Base-by-base conservation (phyloP, 2,797 vertebrate species). In the Miichthys miiuy region DNA sequence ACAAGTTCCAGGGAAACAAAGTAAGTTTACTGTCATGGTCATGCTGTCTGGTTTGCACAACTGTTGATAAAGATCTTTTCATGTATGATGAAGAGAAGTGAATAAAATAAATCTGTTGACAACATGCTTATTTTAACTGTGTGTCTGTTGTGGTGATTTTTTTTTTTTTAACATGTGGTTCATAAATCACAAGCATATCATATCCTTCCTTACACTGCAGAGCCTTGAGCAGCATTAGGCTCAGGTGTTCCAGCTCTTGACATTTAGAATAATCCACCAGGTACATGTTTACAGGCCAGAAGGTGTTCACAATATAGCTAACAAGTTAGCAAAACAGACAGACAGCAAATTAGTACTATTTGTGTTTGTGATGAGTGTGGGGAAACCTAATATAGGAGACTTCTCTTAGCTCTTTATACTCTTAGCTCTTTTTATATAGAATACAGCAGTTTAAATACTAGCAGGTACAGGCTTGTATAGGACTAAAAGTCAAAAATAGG, bases 91-190 rank as follows among this genome's bases (percentile, higher is more conserved):
- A 71, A 44, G 38, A 38, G 21, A 18, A 13, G 16, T 63, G 11
- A 44, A n/a, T 23, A 44, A 17, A 80, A 80, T 74, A 80, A 69
- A 71, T 18, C 6, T 9, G 57, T 56, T 67, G 56, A 73, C 18
- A 21, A 48, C 6, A 25, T 30, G 34, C 34, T 38, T 38, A 9
- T 38, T 38, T 50, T 4, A 52, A 52, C 42, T 9, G 8, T 38
- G n/a, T 61, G 18, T 1, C 27, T 44, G 13, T 44, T 54, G 51
- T 54, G 50, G 50, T 12, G 5, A 0, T n/a, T 50, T 20, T 48
- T 48, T 7, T 48, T 18, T 48, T 13, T 51, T 52, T 21, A 13
- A 13, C 11, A 52, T 13, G 51, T 23, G 13, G 51, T 54, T 54
- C 51, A 25, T 12, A 25, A 13, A 23, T 54, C 42, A 44, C 42